A percentile compares a stretch with the other conserved stretches of the same genome.
Conservation (phyloP, 2,888 invertebrate species). For the Hecatera dysodea region DNA sequence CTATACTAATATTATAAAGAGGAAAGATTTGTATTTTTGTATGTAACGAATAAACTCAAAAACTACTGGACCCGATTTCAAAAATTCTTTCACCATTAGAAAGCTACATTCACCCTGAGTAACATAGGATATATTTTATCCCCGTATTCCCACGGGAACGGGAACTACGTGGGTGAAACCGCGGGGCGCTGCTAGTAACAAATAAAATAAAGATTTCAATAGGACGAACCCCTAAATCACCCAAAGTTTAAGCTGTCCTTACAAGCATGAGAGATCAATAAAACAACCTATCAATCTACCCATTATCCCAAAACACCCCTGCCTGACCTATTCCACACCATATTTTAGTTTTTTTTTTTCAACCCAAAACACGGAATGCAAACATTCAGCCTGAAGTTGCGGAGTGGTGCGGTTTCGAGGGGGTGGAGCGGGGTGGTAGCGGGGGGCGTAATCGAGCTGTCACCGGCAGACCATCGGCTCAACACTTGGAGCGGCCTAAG, state of each 20-base stretch:
- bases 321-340: conserved; percentile 51
- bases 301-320: conserved; percentile 24
- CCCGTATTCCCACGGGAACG: too few relatives aligned
- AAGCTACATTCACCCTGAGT: too few relatives aligned
- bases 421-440: conserved; percentile 22
- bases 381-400: conserved; percentile 63
- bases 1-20: too few relatives aligned
- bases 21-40: too few relatives aligned
- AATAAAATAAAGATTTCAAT: neutral
- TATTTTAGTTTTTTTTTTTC: conserved; percentile 51
- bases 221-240: neutral
- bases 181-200: too few relatives aligned
- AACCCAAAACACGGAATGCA: conserved; percentile 60
- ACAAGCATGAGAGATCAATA: neutral
- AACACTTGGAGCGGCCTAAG: conserved; percentile 69
- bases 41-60: too few relatives aligned
- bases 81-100: too few relatives aligned
- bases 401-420: conserved; percentile 52
- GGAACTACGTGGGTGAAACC: too few relatives aligned
- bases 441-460: conserved; percentile 73
- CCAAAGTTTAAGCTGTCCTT: neutral
- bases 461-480: conserved; percentile 69
- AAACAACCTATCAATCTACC: conserved; percentile 29
- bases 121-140: too few relatives aligned
- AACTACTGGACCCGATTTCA: too few relatives aligned